Percentiles rank a stretch among this genome's conserved stretches.
phyloP scores from a whole-genome alignment of 2,888 invertebrate species.

The Junonia oenone region DNA sequence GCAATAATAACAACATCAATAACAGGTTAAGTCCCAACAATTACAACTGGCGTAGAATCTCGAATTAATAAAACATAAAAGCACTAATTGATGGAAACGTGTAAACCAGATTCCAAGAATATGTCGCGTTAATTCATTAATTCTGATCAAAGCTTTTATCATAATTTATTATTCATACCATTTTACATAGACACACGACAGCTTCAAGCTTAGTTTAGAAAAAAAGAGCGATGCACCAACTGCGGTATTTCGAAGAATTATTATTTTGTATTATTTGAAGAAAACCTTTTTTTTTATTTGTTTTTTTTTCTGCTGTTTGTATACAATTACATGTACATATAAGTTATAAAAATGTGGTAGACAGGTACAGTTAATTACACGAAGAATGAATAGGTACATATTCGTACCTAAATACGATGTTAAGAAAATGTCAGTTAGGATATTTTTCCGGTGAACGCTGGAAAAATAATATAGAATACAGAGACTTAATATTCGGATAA shows the following conservation, averaged over 20 bases:
- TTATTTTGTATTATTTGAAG: too few relatives aligned
- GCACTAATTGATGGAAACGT: not conserved
- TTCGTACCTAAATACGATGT: not conserved
- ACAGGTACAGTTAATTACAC: too few relatives aligned
- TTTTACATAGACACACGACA: not conserved
- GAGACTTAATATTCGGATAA: too few relatives aligned
- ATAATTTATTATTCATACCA: not conserved
- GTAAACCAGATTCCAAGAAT: not conserved
- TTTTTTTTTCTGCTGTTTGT: too few relatives aligned
- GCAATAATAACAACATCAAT: not conserved
- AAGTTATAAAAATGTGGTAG: too few relatives aligned
- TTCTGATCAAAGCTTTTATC: not conserved
- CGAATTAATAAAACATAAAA: not conserved
- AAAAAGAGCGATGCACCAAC: too few relatives aligned
- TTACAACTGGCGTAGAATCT: not conserved
- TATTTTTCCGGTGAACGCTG: too few relatives aligned
- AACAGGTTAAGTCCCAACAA: not conserved
- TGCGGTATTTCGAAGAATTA: too few relatives aligned
- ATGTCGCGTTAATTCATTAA: not conserved
- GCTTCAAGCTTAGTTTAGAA: too few relatives aligned
- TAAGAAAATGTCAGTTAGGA: not conserved
- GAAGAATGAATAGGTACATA: not conserved
- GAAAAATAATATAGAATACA: too few relatives aligned
- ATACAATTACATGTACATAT: too few relatives aligned
- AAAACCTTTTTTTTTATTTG: too few relatives aligned